Percentiles rank a stretch among this genome's conserved stretches.
phyloP scores from a whole-genome alignment of 2,888 invertebrate species.

The Spodoptera littoralis region DNA sequence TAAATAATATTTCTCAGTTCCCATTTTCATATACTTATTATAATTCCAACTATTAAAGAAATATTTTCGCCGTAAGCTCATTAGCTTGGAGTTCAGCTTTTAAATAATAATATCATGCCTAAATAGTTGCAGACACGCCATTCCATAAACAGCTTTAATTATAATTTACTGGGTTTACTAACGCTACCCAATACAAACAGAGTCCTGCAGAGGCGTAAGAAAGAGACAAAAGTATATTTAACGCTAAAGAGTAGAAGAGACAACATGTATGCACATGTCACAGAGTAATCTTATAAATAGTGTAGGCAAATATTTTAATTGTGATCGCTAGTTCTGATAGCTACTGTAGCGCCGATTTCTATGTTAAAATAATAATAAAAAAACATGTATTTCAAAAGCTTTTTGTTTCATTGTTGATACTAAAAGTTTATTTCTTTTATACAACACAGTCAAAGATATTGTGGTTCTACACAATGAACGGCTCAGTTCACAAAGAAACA shows the following conservation, averaged over 20 bases:
- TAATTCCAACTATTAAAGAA: slow-evolving; percentile 44
- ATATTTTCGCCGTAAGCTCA: slow-evolving; percentile 50
- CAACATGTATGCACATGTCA: slow-evolving; percentile 55
- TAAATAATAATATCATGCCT: slow-evolving; percentile 55
- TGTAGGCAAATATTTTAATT: slow-evolving; percentile 47
- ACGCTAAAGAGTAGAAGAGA: slow-evolving; percentile 28
- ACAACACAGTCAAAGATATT: background rate
- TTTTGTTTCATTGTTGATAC: background rate
- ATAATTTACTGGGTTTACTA: slow-evolving; percentile 60
- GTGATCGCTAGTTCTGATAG: slow-evolving; percentile 18
- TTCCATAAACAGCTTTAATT: slow-evolving; percentile 58
- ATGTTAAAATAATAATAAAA: background rate
- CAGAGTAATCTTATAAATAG: slow-evolving; percentile 53
- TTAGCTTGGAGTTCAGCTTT: slow-evolving; percentile 54
- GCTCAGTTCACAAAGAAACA: background rate
- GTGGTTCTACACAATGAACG: background rate
- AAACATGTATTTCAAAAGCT: background rate
- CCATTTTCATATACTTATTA: slow-evolving; percentile 33
- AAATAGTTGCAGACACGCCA: slow-evolving; percentile 62
- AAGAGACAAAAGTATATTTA: slow-evolving; percentile 20
- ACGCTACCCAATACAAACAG: slow-evolving; percentile 61
- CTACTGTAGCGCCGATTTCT: slow-evolving; percentile 8
- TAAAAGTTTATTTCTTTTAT: slow-evolving; percentile 16
- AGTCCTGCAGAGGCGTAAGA: slow-evolving; percentile 60
- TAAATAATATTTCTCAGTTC: slow-evolving; percentile 38